A percentile compares a stretch with the other conserved stretches of the same genome.
phyloP scores from a whole-genome alignment of 2,888 invertebrate species.

The Cerceris ruficornis region DNA sequence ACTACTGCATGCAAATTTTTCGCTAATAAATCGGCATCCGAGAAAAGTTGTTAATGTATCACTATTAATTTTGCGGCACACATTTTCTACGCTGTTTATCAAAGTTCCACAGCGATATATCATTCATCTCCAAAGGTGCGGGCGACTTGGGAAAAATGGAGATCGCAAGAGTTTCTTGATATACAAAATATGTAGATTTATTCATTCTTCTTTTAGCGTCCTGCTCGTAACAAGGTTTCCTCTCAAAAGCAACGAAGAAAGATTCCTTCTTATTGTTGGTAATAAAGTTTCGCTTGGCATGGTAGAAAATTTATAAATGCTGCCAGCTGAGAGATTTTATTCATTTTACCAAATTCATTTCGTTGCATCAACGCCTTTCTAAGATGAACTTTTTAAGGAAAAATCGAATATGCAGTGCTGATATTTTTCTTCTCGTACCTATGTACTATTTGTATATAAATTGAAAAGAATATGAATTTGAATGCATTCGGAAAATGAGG shows the following conservation, averaged over 20 bases:
- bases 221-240: background rate
- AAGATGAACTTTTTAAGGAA: too few species aligned
- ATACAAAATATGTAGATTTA: conserved; percentile 41
- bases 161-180: conserved; percentile 16
- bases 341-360: too few species aligned
- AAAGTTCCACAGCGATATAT: background rate
- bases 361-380: too few species aligned
- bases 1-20: too few species aligned
- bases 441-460: too few species aligned
- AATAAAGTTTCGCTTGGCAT: background rate
- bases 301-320: background rate
- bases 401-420: too few species aligned
- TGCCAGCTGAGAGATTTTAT: too few species aligned
- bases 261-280: background rate
- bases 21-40: background rate
- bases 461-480: too few species aligned
- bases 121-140: conserved; percentile 17
- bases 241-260: background rate
- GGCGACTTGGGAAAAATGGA: conserved; percentile 3
- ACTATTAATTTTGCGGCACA: background rate
- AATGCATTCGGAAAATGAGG: too few species aligned
- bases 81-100: background rate
- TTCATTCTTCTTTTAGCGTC: conserved; percentile 27
- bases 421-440: too few species aligned
- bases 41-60: background rate